Percentiles rank a stretch among this genome's conserved stretches.
Conservation (phyloP, 2,797 vertebrate species). For the Sebastes vulpes region DNA sequence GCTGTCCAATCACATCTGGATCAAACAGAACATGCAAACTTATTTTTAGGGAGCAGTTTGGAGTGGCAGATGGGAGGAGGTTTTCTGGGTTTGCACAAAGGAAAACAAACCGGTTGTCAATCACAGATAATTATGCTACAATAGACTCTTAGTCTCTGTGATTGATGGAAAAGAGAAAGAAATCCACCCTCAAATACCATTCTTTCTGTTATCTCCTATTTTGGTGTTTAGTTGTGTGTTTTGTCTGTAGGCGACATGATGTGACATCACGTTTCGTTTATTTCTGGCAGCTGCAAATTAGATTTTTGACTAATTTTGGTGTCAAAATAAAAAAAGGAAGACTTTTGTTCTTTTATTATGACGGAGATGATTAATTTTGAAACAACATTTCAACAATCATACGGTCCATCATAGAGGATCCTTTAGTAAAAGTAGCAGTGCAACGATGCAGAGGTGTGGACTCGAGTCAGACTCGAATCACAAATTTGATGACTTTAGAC, state of each 20-base stretch:
- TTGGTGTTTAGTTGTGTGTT: neutral
- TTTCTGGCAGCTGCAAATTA: slow-evolving; percentile 1
- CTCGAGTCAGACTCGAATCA: too few species aligned
- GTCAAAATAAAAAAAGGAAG: neutral
- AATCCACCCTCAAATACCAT: slow-evolving; percentile 34
- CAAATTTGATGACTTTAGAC: too few species aligned
- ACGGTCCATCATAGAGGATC: neutral
- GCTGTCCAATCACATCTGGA: slow-evolving; percentile 49
- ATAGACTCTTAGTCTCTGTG: slow-evolving; percentile 15
- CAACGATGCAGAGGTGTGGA: neutral
- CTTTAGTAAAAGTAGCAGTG: neutral
- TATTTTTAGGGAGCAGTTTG: slow-evolving; percentile 43
- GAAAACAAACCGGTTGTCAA: slow-evolving; percentile 63
- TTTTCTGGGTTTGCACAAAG: slow-evolving; percentile 56
- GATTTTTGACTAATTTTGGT: neutral
- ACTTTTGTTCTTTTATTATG: neutral
- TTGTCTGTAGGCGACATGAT: neutral
- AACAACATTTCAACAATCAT: neutral
- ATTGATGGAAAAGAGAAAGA: slow-evolving; percentile 36
- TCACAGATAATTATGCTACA: slow-evolving; percentile 45
- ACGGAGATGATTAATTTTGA: neutral
- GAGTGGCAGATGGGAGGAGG: slow-evolving; percentile 54
- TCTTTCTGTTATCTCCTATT: slow-evolving; percentile 7
- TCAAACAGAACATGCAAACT: slow-evolving; percentile 28
- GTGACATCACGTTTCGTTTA: slow-evolving; percentile 16